Evolutionary conservation across 2,797 vertebrate species (phyloP).

Genomic region (Prunella strophiata): DNA sequence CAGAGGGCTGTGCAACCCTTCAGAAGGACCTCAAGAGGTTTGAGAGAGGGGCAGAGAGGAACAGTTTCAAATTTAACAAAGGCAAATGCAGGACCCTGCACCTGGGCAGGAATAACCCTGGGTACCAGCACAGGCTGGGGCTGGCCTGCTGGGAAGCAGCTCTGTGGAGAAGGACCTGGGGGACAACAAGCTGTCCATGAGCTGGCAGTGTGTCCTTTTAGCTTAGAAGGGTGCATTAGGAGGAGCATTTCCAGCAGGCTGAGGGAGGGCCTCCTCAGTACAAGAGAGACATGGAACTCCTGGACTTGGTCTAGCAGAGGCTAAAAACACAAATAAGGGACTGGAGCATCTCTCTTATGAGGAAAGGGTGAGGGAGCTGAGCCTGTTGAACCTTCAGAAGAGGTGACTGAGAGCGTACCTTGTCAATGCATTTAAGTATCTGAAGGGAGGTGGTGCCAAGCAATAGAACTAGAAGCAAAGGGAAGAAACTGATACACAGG

Average conservation of each 20-base stretch:
- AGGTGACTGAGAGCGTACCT: background rate
- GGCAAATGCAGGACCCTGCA: background rate
- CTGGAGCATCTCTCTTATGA: background rate
- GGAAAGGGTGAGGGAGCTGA: background rate
- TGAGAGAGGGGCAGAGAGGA: background rate
- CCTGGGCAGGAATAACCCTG: rapidly evolving
- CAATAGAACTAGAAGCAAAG: background rate
- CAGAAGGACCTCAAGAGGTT: rapidly evolving
- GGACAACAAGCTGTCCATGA: background rate
- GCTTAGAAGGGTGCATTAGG: background rate
- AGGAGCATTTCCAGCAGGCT: background rate
- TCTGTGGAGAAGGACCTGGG: background rate
- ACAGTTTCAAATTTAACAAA: background rate
- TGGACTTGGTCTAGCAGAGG: background rate
- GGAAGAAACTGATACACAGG: background rate
- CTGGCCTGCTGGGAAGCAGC: background rate
- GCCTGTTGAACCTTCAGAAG: background rate
- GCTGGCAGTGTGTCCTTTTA: background rate
- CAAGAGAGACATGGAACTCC: background rate
- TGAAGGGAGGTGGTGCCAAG: background rate
- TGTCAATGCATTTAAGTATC: background rate
- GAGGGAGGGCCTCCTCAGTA: background rate
- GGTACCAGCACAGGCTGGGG: background rate
- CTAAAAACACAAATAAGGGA: background rate
- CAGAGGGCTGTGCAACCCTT: background rate